Percentiles rank a stretch among this genome's conserved stretches.
These are phyloP conservation scores for Lepidurus arcticus DNA, from an alignment of 1,140 invertebrate species.

Conservation along the genomic window DNA sequence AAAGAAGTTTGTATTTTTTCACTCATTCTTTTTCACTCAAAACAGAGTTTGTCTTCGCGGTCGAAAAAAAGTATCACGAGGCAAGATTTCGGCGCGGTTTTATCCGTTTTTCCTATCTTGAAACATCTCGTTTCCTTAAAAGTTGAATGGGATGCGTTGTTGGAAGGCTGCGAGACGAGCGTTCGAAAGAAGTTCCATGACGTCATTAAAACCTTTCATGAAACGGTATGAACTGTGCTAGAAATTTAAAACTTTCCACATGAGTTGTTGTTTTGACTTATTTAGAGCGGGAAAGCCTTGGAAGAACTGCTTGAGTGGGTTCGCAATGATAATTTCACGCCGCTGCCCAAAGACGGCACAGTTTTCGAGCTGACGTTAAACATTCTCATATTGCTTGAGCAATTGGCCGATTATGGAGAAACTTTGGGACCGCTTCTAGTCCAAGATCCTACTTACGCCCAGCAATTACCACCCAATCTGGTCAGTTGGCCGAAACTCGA, in stretches of 20 bases:
- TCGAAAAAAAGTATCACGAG: constrained; percentile 71
- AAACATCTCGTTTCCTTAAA: constrained; percentile 73
- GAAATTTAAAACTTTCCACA: neutral
- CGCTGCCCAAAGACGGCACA: constrained; percentile 88
- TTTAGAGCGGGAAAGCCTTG: constrained; percentile 60
- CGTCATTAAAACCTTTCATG: constrained; percentile 65
- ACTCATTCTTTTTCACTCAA: neutral
- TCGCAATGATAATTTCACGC: constrained; percentile 70
- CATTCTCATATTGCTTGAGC: constrained; percentile 80
- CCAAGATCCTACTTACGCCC: constrained; percentile 51
- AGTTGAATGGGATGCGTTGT: constrained; percentile 74
- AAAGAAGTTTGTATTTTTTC: neutral
- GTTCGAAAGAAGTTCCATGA: constrained; percentile 65
- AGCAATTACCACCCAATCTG: constrained; percentile 31
- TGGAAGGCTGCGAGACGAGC: constrained; percentile 62
- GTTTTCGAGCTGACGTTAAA: constrained; percentile 93
- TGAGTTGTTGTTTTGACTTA: neutral
- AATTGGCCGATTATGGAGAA: constrained; percentile 69
- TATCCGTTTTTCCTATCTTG: constrained; percentile 79
- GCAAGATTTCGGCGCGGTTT: constrained; percentile 74
- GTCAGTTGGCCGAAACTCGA: constrained; percentile 40
- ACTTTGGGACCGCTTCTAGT: constrained; percentile 61
- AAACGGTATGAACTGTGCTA: constrained; percentile 51
- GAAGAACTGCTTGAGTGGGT: constrained; percentile 91
- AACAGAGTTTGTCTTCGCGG: constrained; percentile 63